A percentile compares a stretch with the other conserved stretches of the same genome.
Conservation (phyloP, 2,113 vertebrate genomes). For the Cettia cetti region DNA sequence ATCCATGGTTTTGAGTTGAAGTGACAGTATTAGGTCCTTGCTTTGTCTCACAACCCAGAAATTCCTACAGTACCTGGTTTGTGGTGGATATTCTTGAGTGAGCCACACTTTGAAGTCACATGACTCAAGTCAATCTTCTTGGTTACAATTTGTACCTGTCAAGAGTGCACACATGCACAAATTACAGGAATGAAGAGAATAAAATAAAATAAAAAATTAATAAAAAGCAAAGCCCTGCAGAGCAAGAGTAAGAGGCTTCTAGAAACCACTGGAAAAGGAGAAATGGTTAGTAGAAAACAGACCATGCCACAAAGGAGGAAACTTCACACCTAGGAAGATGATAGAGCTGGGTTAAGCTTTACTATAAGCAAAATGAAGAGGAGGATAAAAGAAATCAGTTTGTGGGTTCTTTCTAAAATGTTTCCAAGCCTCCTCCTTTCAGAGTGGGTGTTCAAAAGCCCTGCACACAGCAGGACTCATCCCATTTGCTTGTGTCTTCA, state of each 20-base stretch:
- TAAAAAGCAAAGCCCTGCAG: neutral
- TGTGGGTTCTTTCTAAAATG: conserved; percentile 10
- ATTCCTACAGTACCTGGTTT: conserved; percentile 83
- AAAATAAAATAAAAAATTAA: neutral
- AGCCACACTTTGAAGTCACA: conserved; percentile 91
- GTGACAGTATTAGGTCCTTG: neutral
- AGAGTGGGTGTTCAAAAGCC: neutral
- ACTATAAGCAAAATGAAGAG: conserved; percentile 33
- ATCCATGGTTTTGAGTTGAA: neutral
- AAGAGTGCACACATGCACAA: conserved; percentile 16
- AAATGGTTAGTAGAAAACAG: conserved; percentile 60
- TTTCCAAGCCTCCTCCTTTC: neutral
- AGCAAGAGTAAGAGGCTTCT: neutral
- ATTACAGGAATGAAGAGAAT: neutral
- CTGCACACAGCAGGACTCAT: neutral
- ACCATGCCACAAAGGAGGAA: conserved; percentile 24
- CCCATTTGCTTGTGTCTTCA: neutral
- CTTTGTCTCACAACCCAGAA: neutral
- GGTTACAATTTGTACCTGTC: conserved; percentile 88
- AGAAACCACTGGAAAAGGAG: conserved; percentile 62
- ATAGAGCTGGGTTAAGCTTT: conserved; percentile 30
- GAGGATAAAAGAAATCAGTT: conserved; percentile 4
- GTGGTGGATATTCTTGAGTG: conserved; percentile 91
- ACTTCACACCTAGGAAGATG: neutral
- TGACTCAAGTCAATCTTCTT: conserved; percentile 96